Evolutionary conservation across 2,888 invertebrate genomes (phyloP).

Genomic region (Tolmerus cingulatus): DNA sequence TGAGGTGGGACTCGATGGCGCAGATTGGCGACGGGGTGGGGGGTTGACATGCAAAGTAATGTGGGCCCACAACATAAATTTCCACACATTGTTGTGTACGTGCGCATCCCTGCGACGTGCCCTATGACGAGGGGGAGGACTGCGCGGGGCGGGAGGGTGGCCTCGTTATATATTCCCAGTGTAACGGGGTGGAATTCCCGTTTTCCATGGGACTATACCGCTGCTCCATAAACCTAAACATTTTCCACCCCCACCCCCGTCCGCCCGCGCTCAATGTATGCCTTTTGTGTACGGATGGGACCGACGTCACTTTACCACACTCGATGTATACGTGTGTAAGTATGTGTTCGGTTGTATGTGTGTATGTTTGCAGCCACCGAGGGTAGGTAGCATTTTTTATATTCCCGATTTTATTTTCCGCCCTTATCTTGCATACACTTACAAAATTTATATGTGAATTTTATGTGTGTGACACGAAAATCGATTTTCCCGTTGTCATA

Average conservation of each 20-base stretch:
- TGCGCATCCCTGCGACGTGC: slow-evolving; percentile 13
- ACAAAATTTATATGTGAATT: slow-evolving; percentile 49
- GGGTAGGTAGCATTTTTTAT: slow-evolving; percentile 43
- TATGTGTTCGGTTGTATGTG: neutral
- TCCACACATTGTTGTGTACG: slow-evolving; percentile 33
- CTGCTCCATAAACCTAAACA: slow-evolving; percentile 38
- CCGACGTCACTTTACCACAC: slow-evolving; percentile 29
- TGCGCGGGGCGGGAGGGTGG: neutral
- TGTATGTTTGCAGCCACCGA: slow-evolving; percentile 14
- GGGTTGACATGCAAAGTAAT: slow-evolving; percentile 49
- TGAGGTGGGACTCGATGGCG: slow-evolving; percentile 1
- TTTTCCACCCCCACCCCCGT: slow-evolving; percentile 21
- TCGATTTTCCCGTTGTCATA: slow-evolving; percentile 54
- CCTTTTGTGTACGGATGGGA: slow-evolving; percentile 10
- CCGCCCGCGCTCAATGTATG: slow-evolving; percentile 11
- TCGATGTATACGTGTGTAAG: neutral
- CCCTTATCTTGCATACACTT: slow-evolving; percentile 49
- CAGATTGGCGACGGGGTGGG: neutral
- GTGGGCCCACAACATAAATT: slow-evolving; percentile 32
- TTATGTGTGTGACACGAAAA: slow-evolving; percentile 54
- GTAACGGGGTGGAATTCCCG: slow-evolving; percentile 48
- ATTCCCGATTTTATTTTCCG: slow-evolving; percentile 48
- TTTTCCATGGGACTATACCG: slow-evolving; percentile 41
- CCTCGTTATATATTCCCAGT: slow-evolving; percentile 47
- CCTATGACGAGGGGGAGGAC: neutral